Evolutionary conservation across 2,797 vertebrate genomes (phyloP).

Genomic region (Lophotriccus pileatus): DNA sequence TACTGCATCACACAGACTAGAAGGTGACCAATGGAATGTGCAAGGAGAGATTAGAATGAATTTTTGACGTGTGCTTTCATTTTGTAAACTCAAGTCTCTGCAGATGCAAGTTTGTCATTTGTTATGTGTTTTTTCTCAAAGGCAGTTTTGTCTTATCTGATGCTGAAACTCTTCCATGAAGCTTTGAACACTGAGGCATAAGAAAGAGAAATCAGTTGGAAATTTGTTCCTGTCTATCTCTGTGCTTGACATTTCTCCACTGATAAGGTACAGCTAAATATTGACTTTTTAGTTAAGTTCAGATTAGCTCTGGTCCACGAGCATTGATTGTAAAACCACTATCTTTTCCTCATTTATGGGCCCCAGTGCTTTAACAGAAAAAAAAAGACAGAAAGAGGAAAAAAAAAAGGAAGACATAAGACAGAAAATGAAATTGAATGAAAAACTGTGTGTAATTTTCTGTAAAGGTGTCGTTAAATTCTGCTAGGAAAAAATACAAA

Average conservation of each 20-base stretch:
- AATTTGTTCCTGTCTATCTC: conserved; percentile 69
- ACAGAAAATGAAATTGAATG: neutral
- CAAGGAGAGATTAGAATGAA: conserved; percentile 68
- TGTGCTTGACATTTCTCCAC: conserved; percentile 74
- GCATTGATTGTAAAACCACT: conserved; percentile 65
- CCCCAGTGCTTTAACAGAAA: neutral
- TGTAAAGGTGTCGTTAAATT: conserved; percentile 4
- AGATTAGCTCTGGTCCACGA: conserved; percentile 60
- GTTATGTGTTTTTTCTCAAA: conserved; percentile 14
- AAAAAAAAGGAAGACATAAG: neutral
- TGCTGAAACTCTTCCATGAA: conserved; percentile 66
- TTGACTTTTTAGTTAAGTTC: conserved; percentile 75
- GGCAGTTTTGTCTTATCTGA: conserved; percentile 76
- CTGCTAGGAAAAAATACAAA: conserved; percentile 7
- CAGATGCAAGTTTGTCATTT: conserved; percentile 64
- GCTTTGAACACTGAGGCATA: conserved; percentile 63
- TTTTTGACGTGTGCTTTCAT: conserved; percentile 56
- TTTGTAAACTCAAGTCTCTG: conserved; percentile 49
- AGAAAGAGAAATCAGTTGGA: conserved; percentile 65
- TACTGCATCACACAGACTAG: conserved; percentile 54
- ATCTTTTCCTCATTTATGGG: conserved; percentile 49
- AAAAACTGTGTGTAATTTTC: neutral
- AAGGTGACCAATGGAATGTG: conserved; percentile 68
- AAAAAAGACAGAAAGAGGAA: neutral
- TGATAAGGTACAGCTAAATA: conserved; percentile 75